Evolutionary conservation across 2,113 vertebrate species (phyloP), one percentile per base, ranked within the genome.

Genomic region (Hystrix brachyura): DNA sequence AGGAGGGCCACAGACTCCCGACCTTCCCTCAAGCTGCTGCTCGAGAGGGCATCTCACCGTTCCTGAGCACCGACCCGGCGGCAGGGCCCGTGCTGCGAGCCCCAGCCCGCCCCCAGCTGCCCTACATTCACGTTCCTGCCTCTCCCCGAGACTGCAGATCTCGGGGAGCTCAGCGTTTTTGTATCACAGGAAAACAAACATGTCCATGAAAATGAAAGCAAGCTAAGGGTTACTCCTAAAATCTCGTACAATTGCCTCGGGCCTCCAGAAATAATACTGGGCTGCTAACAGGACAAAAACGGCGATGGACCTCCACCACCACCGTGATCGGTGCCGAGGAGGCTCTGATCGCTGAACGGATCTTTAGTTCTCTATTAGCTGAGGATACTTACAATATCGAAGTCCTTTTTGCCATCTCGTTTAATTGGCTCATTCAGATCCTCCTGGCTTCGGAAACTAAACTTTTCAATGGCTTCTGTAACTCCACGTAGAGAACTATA

Each of bases 401-500:
- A 98, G 65, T 99, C 99, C 97, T 99, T 99, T 98, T 99, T 99
- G 65, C 99, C 98, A 51, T 99, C 99, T 55, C 99, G 99, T 93
- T 99, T 99, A 95, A 99, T 98, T 13, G 99, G 99, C 88, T 99
- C 99, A 17, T 99, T 99, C 95, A 99, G 99, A 98, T 99, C 99
- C 97, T 99, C 99, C 98, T 99, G 99, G 97, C 99, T 99, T 95
- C 99, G 99, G 98, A 99, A 99, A 98, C 99, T 99, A 98, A 99
- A 99, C 97, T 99, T 99, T 98, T 99, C 99, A 96, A 99, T 99
- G 7, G 99, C 99, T 98, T 99, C 99, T 7, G 99, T 99, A 97
- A 99, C 99, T 12, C 99, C 99, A 62, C 99, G 99, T 95, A 99
- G 98, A 32, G 99, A 99, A 98, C 99, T 99, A 98, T 99, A 99